These are phyloP conservation scores for Trichonephila clavata DNA, from an alignment of 1,140 invertebrate species.

Conservation along the genomic window DNA sequence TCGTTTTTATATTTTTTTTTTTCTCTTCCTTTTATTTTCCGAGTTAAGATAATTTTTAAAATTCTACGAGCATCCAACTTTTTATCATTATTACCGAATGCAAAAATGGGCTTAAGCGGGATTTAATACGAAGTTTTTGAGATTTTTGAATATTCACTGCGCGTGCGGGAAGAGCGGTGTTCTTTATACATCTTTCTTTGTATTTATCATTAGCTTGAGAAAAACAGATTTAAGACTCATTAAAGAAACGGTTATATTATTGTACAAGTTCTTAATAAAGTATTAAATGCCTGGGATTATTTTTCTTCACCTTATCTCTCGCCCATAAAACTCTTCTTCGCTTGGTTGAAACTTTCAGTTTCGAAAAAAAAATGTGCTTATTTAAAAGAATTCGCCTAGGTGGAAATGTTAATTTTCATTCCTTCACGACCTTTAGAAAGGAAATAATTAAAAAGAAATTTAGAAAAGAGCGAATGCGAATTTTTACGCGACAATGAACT, in stretches of 20 bases:
- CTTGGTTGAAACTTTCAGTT: neutral
- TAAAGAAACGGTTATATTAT: slow-evolving; percentile 30
- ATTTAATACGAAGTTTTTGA: slow-evolving; percentile 49
- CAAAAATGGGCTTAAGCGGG: slow-evolving; percentile 30
- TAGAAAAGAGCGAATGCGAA: neutral
- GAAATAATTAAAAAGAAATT: slow-evolving; percentile 30
- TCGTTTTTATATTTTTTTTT: neutral
- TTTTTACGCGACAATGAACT: neutral
- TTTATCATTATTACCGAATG: slow-evolving; percentile 44
- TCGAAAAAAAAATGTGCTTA: neutral
- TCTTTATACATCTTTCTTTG: neutral
- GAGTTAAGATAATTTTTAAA: slow-evolving; percentile 41
- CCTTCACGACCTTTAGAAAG: neutral
- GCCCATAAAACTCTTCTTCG: neutral
- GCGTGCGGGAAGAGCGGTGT: neutral
- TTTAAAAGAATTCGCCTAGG: neutral
- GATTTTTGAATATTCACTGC: neutral
- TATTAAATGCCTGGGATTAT: slow-evolving; percentile 35
- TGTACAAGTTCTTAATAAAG: slow-evolving; percentile 46
- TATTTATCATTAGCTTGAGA: slow-evolving; percentile 9
- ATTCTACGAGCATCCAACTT: slow-evolving; percentile 36
- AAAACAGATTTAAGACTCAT: slow-evolving; percentile 15
- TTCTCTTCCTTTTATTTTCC: neutral
- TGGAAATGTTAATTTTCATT: slow-evolving; percentile 39
- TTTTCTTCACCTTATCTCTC: neutral